These are phyloP conservation scores for Columbina picui DNA, from an alignment of 2,113 vertebrate species.

Conservation along the genomic window DNA sequence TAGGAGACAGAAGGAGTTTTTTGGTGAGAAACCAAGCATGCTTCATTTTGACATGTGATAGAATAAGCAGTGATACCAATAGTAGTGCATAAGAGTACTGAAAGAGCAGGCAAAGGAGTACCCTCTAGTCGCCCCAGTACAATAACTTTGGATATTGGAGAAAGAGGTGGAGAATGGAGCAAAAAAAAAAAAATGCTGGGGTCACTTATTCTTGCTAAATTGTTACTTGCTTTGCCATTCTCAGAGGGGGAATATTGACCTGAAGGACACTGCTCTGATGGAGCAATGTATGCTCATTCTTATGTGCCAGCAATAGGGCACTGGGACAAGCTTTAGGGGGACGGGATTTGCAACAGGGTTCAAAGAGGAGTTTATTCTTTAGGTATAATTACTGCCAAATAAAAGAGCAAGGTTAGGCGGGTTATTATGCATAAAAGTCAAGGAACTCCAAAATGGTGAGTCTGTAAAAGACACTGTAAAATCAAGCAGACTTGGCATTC, in stretches of 20 bases:
- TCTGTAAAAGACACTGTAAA: neutral
- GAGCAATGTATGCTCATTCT: fast-evolving
- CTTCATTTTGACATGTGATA: neutral
- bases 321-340: neutral
- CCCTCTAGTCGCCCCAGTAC: neutral
- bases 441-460: neutral
- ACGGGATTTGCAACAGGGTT: neutral
- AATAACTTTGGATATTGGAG: neutral
- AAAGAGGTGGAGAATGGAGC: neutral
- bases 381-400: neutral
- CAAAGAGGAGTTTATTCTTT: neutral
- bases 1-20: neutral
- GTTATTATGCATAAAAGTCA: neutral
- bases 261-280: neutral
- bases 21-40: neutral
- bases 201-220: neutral
- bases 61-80: neutral
- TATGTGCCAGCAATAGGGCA: fast-evolving
- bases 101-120: neutral
- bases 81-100: neutral
- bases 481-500: neutral
- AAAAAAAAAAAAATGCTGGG: neutral
- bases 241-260: neutral
- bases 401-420: neutral
- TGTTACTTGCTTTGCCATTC: neutral